Conservation (phyloP, 1,140 invertebrate genomes). For the Diploscapter pachys region DNA sequence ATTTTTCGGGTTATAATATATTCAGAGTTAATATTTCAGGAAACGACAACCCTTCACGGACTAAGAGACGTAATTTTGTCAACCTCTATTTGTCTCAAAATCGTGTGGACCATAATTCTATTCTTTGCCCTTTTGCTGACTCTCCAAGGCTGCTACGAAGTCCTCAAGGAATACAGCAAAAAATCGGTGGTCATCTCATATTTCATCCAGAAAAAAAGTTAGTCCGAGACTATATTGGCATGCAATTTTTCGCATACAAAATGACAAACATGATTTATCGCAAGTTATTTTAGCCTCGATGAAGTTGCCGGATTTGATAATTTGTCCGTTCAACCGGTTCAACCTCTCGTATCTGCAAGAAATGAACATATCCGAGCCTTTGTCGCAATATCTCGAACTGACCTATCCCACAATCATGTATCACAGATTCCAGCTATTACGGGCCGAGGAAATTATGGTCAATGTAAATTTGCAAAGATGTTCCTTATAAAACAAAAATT, state of each 20-base stretch:
- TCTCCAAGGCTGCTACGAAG: slow-evolving; percentile 39
- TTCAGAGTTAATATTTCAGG: slow-evolving; percentile 23
- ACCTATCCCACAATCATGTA: slow-evolving; percentile 39
- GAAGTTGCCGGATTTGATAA: slow-evolving; percentile 45
- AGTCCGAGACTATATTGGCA: slow-evolving; percentile 27
- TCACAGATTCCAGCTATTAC: slow-evolving; percentile 39
- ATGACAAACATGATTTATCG: background rate
- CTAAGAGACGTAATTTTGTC: slow-evolving; percentile 34
- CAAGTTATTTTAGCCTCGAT: slow-evolving; percentile 17
- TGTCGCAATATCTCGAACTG: slow-evolving; percentile 50
- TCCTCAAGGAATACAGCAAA: slow-evolving; percentile 28
- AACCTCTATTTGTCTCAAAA: slow-evolving; percentile 4
- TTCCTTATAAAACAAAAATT: slow-evolving; percentile 22
- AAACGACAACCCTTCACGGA: slow-evolving; percentile 43
- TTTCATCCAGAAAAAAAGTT: slow-evolving; percentile 40
- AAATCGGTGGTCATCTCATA: slow-evolving; percentile 45
- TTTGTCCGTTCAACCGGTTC: slow-evolving; percentile 53
- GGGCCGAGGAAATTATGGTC: slow-evolving; percentile 15
- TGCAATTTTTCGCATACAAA: background rate
- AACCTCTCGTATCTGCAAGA: slow-evolving; percentile 40
- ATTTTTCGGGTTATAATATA: too few relatives aligned
- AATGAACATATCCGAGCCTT: slow-evolving; percentile 39
- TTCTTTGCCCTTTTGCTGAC: slow-evolving; percentile 30
- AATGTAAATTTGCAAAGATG: slow-evolving; percentile 5
- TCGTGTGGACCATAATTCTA: slow-evolving; percentile 38